These are phyloP conservation scores for Gobius niger DNA, from an alignment of 2,113 vertebrate species.

Conservation along the genomic window DNA sequence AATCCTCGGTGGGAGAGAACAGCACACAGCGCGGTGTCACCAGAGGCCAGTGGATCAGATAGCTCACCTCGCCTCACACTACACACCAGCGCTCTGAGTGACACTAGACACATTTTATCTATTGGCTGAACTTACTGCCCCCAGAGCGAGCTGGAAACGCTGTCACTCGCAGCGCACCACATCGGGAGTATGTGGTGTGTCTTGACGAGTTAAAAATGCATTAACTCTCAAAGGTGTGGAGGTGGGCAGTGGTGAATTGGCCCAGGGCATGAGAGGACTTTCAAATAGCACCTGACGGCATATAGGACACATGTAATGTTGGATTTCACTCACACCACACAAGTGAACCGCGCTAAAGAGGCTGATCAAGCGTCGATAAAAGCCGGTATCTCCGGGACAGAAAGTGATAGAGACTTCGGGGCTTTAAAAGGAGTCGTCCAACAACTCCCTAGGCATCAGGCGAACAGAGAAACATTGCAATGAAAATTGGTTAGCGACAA, in stretches of 20 bases:
- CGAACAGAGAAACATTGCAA: too few relatives aligned
- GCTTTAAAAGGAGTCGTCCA: too few relatives aligned
- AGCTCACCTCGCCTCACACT: slow-evolving; percentile 37
- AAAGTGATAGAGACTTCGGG: too few relatives aligned
- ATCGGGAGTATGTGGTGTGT: background rate
- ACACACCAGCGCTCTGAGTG: slow-evolving; percentile 55
- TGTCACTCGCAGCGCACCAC: slow-evolving; percentile 40
- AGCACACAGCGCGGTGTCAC: slow-evolving; percentile 56
- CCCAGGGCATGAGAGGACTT: background rate
- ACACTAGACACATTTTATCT: slow-evolving; percentile 38
- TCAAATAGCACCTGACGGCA: too few relatives aligned
- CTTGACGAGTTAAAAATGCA: background rate
- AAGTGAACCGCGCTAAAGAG: too few relatives aligned
- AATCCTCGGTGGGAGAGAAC: slow-evolving; percentile 39
- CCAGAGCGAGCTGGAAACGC: background rate
- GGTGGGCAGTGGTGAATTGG: background rate
- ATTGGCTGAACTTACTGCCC: slow-evolving; percentile 17
- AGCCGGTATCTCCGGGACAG: too few relatives aligned
- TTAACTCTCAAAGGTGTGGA: background rate
- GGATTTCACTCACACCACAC: too few relatives aligned
- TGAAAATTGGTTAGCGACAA: too few relatives aligned
- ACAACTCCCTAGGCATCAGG: too few relatives aligned
- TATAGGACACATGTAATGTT: too few relatives aligned
- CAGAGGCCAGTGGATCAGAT: slow-evolving; percentile 57
- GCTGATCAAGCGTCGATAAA: too few relatives aligned